Evolutionary conservation across 1,140 invertebrate genomes (phyloP).

Genomic region (Chironomus tepperi): DNA sequence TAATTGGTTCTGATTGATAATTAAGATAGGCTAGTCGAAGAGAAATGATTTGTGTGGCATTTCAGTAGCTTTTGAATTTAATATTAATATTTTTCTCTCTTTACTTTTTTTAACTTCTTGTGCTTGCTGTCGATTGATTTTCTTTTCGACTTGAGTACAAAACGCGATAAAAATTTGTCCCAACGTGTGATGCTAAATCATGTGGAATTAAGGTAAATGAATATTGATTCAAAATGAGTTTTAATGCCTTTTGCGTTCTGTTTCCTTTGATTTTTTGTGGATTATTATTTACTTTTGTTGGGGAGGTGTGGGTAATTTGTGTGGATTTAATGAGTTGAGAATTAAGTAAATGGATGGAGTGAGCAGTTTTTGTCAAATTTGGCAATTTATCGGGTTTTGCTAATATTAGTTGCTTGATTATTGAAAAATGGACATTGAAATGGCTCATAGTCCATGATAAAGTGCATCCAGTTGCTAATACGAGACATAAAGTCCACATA

Average conservation of each 20-base stretch:
- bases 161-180: too few species aligned
- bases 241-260: not conserved
- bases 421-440: too few species aligned
- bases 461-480: too few species aligned
- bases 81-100: not conserved
- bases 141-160: too few species aligned
- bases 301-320: not conserved
- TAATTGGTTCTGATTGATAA: constrained; percentile 22
- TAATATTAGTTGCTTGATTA: too few species aligned
- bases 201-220: too few species aligned
- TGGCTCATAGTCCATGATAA: too few species aligned
- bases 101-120: not conserved
- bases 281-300: not conserved
- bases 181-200: too few species aligned
- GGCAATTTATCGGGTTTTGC: too few species aligned
- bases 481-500: too few species aligned
- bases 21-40: constrained; percentile 9
- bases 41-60: constrained; percentile 21
- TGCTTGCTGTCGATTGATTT: not conserved
- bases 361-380: too few species aligned
- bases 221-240: not conserved
- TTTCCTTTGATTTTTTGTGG: not conserved
- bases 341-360: too few species aligned
- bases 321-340: not conserved
- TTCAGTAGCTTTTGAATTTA: constrained; percentile 20